phyloP scores from a whole-genome alignment of 2,797 vertebrate genomes.

The Kryptolebias ocellatus region DNA sequence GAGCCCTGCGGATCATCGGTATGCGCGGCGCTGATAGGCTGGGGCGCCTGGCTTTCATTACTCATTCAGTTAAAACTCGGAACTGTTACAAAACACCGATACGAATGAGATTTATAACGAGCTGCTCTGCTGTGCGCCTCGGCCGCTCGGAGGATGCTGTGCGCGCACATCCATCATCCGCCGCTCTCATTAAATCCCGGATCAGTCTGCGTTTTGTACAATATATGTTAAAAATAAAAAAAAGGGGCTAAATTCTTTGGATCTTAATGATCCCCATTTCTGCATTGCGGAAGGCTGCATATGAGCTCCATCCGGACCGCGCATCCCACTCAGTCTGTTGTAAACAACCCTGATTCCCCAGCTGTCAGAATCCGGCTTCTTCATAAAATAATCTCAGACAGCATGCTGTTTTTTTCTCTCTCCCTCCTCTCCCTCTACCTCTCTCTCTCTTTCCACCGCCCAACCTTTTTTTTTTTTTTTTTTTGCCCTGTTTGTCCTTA shows the following conservation, averaged over 20 bases:
- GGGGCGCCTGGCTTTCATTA: constrained; percentile 33
- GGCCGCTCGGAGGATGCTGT: no score
- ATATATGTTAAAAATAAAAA: background rate
- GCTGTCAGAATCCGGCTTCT: constrained; percentile 60
- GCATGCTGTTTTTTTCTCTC: accelerated
- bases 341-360: constrained; percentile 66
- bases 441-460: no score
- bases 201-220: no score
- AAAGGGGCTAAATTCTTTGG: background rate
- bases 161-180: no score
- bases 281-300: constrained; percentile 76
- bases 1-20: constrained; percentile 43
- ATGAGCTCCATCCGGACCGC: constrained; percentile 32
- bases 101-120: no score
- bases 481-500: constrained; percentile 53
- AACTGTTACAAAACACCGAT: no score
- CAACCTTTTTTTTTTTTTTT: no score
- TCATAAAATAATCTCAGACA: constrained; percentile 13
- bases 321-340: constrained; percentile 52
- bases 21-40: constrained; percentile 34
- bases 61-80: constrained; percentile 10
- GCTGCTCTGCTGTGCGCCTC: no score
- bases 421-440: no score
- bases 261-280: constrained; percentile 34
- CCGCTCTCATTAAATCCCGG: no score